These are phyloP conservation scores for Hanleya hanleyi DNA, from an alignment of 2,888 invertebrate species.

Conservation along the genomic window DNA sequence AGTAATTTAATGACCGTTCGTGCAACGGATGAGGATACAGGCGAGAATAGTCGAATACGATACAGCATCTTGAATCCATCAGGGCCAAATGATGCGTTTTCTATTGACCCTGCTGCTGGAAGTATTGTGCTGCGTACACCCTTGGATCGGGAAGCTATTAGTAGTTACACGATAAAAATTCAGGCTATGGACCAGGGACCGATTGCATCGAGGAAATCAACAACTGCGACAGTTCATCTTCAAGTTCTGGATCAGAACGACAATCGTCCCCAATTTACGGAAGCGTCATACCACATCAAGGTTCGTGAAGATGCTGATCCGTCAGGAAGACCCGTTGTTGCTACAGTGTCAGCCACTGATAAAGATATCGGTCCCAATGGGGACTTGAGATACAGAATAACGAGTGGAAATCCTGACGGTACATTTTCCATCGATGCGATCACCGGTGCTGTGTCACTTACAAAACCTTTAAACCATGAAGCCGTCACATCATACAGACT, in stretches of 20 bases:
- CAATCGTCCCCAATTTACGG: constrained; percentile 91
- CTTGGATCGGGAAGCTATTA: constrained; percentile 90
- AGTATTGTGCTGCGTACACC: constrained; percentile 87
- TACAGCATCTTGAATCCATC: constrained; percentile 77
- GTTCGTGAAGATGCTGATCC: constrained; percentile 90
- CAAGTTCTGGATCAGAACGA: constrained; percentile 97
- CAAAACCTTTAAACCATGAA: constrained; percentile 93
- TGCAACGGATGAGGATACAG: constrained; percentile 93
- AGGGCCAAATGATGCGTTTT: constrained; percentile 85
- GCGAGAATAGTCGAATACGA: constrained; percentile 90
- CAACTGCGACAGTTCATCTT: constrained; percentile 93
- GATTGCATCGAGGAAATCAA: constrained; percentile 82
- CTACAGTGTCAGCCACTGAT: constrained; percentile 89
- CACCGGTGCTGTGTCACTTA: constrained; percentile 87
- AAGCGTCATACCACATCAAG: constrained; percentile 87
- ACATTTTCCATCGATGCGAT: constrained; percentile 96
- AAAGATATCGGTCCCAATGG: constrained; percentile 95
- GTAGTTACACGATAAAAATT: constrained; percentile 88
- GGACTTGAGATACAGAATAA: constrained; percentile 93
- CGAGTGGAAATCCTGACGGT: constrained; percentile 94
- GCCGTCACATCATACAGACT: constrained; percentile 81
- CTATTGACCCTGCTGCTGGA: constrained; percentile 87
- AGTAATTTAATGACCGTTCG: constrained; percentile 91
- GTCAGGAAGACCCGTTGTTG: constrained; percentile 87
- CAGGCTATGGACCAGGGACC: constrained; percentile 85